These are phyloP conservation scores for Schizaphis graminum DNA, from an alignment of 2,888 invertebrate species.

Conservation along the genomic window DNA sequence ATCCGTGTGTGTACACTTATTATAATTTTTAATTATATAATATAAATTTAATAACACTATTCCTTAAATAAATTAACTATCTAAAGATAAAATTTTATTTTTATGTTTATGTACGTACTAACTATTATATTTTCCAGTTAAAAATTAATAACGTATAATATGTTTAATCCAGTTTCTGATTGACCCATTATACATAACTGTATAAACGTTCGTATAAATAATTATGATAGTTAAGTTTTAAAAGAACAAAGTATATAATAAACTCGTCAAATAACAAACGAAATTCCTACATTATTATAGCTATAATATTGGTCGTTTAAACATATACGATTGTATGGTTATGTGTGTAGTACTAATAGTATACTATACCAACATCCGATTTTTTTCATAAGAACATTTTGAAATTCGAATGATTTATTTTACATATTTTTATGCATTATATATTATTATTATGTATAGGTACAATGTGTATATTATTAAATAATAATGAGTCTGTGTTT, in stretches of 20 bases:
- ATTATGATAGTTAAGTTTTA: background rate
- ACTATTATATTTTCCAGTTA: background rate
- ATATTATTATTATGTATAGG: background rate
- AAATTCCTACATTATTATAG: slow-evolving; percentile 12
- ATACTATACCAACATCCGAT: background rate
- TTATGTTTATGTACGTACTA: background rate
- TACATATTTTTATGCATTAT: background rate
- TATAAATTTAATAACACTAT: background rate
- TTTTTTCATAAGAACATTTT: slow-evolving; percentile 12
- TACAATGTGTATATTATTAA: background rate
- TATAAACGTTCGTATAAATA: background rate
- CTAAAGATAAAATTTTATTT: background rate
- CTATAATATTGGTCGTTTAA: background rate
- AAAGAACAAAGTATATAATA: background rate
- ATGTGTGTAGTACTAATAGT: background rate
- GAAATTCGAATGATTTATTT: slow-evolving; percentile 26
- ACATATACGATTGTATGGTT: background rate
- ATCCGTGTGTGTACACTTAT: background rate
- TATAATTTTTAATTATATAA: background rate
- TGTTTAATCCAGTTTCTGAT: background rate
- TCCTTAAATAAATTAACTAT: background rate
- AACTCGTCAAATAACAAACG: background rate
- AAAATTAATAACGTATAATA: background rate
- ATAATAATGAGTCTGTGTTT: background rate
- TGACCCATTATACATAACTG: background rate